phyloP scores from a whole-genome alignment of 2,888 invertebrate genomes.

The Graphium colonna region DNA sequence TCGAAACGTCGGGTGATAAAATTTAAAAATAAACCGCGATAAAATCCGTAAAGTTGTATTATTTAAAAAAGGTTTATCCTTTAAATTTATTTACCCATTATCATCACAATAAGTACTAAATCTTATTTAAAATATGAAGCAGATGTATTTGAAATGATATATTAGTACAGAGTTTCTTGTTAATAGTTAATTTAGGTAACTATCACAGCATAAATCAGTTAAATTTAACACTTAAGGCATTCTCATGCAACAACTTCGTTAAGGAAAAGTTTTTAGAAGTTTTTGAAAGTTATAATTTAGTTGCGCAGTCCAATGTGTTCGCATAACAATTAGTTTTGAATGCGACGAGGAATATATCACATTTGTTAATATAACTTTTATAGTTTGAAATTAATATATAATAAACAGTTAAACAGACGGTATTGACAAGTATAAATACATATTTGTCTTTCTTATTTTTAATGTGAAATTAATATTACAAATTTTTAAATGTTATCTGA shows the following conservation, averaged over 20 bases:
- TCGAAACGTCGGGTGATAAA: too few species aligned
- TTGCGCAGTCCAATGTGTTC: conserved; percentile 4
- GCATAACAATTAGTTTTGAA: conserved; percentile 12
- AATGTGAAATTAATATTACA: too few species aligned
- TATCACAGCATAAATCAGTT: conserved; percentile 1
- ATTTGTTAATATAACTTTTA: neutral
- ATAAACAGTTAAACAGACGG: neutral
- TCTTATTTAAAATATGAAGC: too few species aligned
- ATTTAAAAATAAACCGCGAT: too few species aligned
- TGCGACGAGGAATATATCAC: neutral
- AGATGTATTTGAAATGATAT: neutral
- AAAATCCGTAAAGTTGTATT: too few species aligned
- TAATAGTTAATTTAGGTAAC: neutral
- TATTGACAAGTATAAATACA: too few species aligned
- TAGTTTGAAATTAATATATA: neutral
- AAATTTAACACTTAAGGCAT: neutral
- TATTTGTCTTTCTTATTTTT: too few species aligned
- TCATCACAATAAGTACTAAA: too few species aligned
- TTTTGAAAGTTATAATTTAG: conserved; percentile 10
- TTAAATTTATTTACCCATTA: too few species aligned
- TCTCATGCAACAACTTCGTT: conserved; percentile 6
- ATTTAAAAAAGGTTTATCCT: too few species aligned
- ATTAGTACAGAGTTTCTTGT: neutral
- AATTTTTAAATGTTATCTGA: too few species aligned
- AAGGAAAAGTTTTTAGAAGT: conserved; percentile 8